Conservation (phyloP, 2,113 vertebrate genomes). For the Alligator mississippiensis region DNA sequence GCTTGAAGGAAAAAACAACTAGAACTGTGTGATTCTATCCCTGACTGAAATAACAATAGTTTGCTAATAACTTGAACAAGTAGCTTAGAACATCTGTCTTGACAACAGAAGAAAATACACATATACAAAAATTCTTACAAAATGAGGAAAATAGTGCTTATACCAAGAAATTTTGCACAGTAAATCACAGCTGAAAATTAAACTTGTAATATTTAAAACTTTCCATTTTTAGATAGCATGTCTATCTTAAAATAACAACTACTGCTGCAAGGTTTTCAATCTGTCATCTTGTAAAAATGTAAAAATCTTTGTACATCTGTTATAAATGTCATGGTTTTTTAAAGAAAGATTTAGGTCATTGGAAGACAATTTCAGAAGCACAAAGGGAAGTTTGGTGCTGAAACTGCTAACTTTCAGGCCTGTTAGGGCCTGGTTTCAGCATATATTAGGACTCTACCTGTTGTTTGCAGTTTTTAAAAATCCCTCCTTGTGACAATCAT, state of each 20-base stretch:
- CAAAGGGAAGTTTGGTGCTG: background rate
- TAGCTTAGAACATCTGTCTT: background rate
- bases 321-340: background rate
- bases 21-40: background rate
- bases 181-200: background rate
- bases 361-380: background rate
- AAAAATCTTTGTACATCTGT: background rate
- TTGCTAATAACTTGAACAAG: background rate
- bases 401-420: background rate
- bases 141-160: background rate
- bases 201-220: background rate
- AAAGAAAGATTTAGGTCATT: background rate
- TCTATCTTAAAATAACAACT: background rate
- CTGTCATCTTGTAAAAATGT: background rate
- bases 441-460: background rate
- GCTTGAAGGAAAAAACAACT: background rate
- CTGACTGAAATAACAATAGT: background rate
- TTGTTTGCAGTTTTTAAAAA: background rate
- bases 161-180: background rate
- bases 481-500: background rate
- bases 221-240: background rate
- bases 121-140: background rate
- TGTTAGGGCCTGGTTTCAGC: too few relatives aligned
- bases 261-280: background rate
- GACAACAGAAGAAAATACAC: background rate